Evolutionary conservation across 2,888 invertebrate species (phyloP).

Genomic region (Heteromurus nitidus): DNA sequence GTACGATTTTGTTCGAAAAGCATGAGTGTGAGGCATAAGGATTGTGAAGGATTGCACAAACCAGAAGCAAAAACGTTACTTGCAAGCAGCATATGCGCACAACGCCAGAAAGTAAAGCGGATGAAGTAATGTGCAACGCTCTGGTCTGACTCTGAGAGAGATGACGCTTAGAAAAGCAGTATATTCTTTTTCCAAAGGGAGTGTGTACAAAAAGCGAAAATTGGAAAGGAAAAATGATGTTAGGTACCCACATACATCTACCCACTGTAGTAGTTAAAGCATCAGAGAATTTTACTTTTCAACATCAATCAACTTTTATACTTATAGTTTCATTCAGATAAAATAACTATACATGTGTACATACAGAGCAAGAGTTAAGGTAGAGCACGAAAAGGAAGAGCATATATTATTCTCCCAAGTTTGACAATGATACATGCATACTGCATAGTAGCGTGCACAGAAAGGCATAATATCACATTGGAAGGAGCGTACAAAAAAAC

Average conservation of each 20-base stretch:
- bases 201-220: slow-evolving; percentile 19
- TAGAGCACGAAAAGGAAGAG: no score
- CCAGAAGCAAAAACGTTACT: background rate
- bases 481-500: background rate
- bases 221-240: slow-evolving; percentile 20
- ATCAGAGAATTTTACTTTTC: no score
- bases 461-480: no score
- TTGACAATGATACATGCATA: no score
- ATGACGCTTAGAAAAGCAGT: no score
- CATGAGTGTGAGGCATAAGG: background rate
- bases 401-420: no score
- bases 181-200: slow-evolving; percentile 9
- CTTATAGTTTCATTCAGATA: no score
- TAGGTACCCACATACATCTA: slow-evolving; percentile 3
- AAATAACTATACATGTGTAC: no score
- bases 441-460: background rate
- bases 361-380: no score
- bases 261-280: background rate
- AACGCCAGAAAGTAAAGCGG: slow-evolving; percentile 4
- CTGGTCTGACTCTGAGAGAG: no score
- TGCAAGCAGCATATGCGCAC: background rate
- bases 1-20: background rate
- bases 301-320: no score
- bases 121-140: background rate
- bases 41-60: background rate